Conservation (phyloP, 2,797 vertebrate species). For the Trachops cirrhosus region DNA sequence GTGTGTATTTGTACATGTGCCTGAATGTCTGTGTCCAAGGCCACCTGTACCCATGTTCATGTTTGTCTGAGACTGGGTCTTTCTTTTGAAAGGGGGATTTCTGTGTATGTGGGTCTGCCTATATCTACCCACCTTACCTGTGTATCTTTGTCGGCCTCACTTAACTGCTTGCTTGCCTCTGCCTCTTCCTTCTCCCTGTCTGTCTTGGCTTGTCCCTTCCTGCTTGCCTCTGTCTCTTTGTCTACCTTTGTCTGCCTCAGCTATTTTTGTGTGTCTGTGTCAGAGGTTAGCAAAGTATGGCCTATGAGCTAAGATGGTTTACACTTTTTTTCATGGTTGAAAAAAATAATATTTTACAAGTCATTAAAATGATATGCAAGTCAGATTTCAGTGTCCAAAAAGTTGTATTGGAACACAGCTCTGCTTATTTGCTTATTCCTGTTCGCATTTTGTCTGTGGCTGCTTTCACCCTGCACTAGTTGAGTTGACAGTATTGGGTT, state of each 20-base stretch:
- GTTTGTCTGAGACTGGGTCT: not conserved
- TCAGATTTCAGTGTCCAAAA: slow-evolving; percentile 7
- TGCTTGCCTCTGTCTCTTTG: not conserved
- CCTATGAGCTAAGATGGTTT: slow-evolving; percentile 1
- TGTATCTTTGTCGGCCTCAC: not conserved
- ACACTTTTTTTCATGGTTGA: slow-evolving; percentile 43
- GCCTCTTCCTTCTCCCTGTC: not conserved
- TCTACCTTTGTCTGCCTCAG: not conserved
- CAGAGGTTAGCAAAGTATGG: not conserved
- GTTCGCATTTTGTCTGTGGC: not conserved
- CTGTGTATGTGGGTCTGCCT: not conserved
- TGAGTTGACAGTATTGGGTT: not conserved
- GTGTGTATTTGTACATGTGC: not conserved
- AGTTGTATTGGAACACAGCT: not conserved
- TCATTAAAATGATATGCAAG: slow-evolving; percentile 33
- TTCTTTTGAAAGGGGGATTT: not conserved
- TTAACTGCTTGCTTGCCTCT: not conserved
- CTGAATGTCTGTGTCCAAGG: not conserved
- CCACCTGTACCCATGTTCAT: not conserved
- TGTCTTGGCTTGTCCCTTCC: not conserved
- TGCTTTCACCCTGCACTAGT: not conserved
- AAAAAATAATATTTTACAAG: slow-evolving; percentile 11
- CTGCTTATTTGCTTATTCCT: slow-evolving; percentile 35
- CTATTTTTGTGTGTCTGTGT: not conserved
- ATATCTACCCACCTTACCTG: not conserved